phyloP scores from a whole-genome alignment of 2,888 invertebrate genomes.

The Drosophila leonis region DNA sequence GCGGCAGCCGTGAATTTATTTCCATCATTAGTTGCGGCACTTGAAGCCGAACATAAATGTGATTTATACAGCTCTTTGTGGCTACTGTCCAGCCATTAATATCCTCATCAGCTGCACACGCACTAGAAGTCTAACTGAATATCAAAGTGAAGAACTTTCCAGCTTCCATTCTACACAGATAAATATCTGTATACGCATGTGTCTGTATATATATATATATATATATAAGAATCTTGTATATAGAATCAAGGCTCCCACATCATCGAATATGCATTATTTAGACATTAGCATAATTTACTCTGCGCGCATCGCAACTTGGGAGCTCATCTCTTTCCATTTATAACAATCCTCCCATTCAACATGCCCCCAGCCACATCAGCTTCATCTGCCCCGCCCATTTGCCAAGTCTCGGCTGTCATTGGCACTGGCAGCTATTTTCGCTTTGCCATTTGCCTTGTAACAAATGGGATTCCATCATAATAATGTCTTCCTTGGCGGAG shows the following conservation, averaged over 20 bases:
- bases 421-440: conserved; percentile 66
- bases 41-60: conserved; percentile 76
- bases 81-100: conserved; percentile 42
- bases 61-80: conserved; percentile 69
- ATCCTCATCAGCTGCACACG: conserved; percentile 28
- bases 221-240: no score
- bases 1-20: conserved; percentile 78
- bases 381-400: neutral
- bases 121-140: conserved; percentile 53
- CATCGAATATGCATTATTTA: conserved; percentile 83
- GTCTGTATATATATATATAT: neutral
- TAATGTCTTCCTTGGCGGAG: conserved; percentile 71
- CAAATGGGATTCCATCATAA: conserved; percentile 83
- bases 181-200: neutral
- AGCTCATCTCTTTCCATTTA: conserved; percentile 54
- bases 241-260: conserved; percentile 51
- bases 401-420: conserved; percentile 58
- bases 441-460: conserved; percentile 72
- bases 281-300: conserved; percentile 84
- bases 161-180: neutral
- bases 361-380: conserved; percentile 12
- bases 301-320: conserved; percentile 52
- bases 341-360: conserved; percentile 47
- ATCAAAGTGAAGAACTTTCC: conserved; percentile 28
- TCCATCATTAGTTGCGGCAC: conserved; percentile 83